phyloP scores from a whole-genome alignment of 37 sponge, comb jelly and placozoan species.

The Spongilla lacustris region DNA sequence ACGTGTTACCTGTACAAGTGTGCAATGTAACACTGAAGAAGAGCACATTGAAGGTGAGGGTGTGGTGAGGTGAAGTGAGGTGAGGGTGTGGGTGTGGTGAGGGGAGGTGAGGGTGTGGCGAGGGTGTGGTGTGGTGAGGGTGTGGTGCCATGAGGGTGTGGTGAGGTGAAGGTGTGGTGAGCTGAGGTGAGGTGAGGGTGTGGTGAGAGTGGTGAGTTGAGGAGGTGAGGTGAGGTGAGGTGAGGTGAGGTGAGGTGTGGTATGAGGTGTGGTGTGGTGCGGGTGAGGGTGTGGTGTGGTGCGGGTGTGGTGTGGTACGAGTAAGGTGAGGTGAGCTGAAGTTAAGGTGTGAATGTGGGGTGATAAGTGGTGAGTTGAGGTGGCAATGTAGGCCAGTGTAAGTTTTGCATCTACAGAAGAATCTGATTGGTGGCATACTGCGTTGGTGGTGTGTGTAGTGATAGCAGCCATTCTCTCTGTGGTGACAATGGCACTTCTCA shows the following conservation, averaged over 20 bases:
- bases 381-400: background rate
- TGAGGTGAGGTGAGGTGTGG: too few species aligned
- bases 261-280: background rate
- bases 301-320: background rate
- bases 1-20: background rate
- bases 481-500: conserved; percentile 15
- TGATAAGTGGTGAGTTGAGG: background rate
- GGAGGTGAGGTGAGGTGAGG: too few species aligned
- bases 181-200: background rate
- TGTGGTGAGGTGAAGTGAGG: background rate
- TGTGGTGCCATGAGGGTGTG: background rate
- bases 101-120: background rate
- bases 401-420: background rate
- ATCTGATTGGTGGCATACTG: conserved; percentile 34
- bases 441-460: conserved; percentile 19
- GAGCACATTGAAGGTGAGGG: background rate
- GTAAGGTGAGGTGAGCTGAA: background rate
- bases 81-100: background rate
- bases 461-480: conserved; percentile 14
- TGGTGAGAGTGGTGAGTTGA: background rate
- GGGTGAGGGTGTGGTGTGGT: background rate
- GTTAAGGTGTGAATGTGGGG: background rate
- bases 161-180: background rate
- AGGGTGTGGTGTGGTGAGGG: background rate
- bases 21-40: background rate